phyloP scores from a whole-genome alignment of 2,113 vertebrate species.

The Ginglymostoma cirratum region DNA sequence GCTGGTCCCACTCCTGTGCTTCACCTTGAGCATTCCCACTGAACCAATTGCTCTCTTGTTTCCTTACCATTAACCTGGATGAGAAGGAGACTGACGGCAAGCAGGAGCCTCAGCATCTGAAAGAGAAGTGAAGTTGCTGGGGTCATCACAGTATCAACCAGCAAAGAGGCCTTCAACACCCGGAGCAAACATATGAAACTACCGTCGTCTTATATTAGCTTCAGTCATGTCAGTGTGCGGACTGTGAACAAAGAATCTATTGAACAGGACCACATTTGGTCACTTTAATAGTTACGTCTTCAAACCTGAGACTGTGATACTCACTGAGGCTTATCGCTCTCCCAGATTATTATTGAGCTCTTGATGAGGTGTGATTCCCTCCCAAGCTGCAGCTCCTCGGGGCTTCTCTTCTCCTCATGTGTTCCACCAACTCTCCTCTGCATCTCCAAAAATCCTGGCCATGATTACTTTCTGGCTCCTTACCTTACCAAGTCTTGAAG shows the following conservation, averaged over 20 bases:
- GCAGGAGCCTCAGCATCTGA: constrained; percentile 5
- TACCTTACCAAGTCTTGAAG: too few relatives aligned
- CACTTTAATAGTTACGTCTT: not conserved
- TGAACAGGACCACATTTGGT: not conserved
- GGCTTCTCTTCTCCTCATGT: too few relatives aligned
- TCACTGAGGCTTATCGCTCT: not conserved
- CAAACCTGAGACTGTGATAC: not conserved
- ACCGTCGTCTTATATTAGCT: not conserved
- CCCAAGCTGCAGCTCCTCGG: too few relatives aligned
- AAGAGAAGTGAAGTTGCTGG: not conserved
- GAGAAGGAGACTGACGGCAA: not conserved
- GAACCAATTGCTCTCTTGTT: not conserved
- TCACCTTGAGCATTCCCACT: not conserved
- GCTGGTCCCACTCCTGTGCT: not conserved
- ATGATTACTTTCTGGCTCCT: too few relatives aligned
- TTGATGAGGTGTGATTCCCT: too few relatives aligned
- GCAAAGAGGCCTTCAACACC: not conserved
- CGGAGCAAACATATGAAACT: not conserved
- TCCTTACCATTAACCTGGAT: not conserved
- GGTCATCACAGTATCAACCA: not conserved
- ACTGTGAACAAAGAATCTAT: not conserved
- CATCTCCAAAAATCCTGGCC: too few relatives aligned
- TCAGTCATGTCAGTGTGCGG: not conserved
- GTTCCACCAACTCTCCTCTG: too few relatives aligned
- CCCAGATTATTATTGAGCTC: not conserved